These are phyloP conservation scores for Erebia palarica DNA, from an alignment of 2,888 invertebrate species.

Conservation along the genomic window DNA sequence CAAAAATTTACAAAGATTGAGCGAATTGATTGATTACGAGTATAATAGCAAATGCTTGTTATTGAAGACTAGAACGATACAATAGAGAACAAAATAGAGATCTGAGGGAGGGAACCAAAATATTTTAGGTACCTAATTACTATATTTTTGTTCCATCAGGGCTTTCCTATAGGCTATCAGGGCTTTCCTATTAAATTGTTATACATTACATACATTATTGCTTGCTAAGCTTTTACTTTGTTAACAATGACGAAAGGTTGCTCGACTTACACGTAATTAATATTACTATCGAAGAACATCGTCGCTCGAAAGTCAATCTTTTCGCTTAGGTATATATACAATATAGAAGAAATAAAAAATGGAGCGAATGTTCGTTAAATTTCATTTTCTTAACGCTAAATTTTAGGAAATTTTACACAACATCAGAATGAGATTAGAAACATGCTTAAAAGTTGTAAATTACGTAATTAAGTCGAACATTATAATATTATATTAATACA, in stretches of 20 bases:
- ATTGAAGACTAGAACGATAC: background rate
- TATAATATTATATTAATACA: background rate
- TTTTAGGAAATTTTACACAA: background rate
- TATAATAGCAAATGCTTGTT: conserved; percentile 17
- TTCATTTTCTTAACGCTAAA: background rate
- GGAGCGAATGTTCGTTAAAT: no score
- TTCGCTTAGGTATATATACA: background rate
- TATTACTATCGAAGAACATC: conserved; percentile 16
- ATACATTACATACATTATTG: background rate
- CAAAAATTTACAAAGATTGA: no score
- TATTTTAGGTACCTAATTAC: background rate
- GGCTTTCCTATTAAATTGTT: background rate
- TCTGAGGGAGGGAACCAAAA: no score
- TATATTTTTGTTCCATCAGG: conserved; percentile 16
- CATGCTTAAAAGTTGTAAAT: background rate
- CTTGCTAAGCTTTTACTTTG: conserved; percentile 6
- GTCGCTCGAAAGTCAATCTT: conserved; percentile 4
- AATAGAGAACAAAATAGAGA: background rate
- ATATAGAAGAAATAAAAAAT: no score
- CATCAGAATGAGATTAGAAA: background rate
- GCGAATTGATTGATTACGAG: no score
- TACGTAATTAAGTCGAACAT: background rate
- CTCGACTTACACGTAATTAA: conserved; percentile 3
- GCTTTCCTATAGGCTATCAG: background rate
- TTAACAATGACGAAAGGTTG: background rate